phyloP scores from a whole-genome alignment of 92 coral and sea anemone species.

The Umimayanthus chanpuru region DNA sequence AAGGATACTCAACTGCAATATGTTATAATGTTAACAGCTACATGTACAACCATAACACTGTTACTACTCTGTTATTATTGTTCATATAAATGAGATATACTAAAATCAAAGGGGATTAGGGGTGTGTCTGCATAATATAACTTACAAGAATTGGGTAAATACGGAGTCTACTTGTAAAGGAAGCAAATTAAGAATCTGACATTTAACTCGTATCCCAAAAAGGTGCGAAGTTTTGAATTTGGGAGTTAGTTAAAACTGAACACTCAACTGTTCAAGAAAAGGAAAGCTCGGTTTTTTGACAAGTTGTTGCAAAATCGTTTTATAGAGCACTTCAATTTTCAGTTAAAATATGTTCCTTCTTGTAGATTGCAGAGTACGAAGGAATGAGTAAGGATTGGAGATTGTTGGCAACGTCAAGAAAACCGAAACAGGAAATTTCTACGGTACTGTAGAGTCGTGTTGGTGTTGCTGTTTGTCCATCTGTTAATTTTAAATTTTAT shows the following conservation, averaged over 20 bases:
- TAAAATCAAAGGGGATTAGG: background rate
- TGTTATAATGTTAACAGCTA: too few relatives aligned
- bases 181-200: background rate
- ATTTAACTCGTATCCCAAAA: background rate
- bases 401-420: slow-evolving; percentile 96
- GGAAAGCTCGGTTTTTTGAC: background rate
- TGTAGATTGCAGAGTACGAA: slow-evolving; percentile 86
- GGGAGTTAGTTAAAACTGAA: too few relatives aligned
- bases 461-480: too few relatives aligned
- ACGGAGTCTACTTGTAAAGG: background rate
- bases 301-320: background rate
- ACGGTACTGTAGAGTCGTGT: slow-evolving; percentile 58
- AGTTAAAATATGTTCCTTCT: background rate
- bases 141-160: background rate
- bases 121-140: background rate
- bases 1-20: too few relatives aligned
- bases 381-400: slow-evolving; percentile 93
- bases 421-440: slow-evolving; percentile 91
- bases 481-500: too few relatives aligned
- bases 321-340: too few relatives aligned
- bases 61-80: too few relatives aligned
- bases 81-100: too few relatives aligned
- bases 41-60: too few relatives aligned
- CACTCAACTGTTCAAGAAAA: background rate
- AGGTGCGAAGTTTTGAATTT: too few relatives aligned